Base-by-base conservation (phyloP, 1,140 invertebrate genomes). In the Heliconius melpomene region DNA sequence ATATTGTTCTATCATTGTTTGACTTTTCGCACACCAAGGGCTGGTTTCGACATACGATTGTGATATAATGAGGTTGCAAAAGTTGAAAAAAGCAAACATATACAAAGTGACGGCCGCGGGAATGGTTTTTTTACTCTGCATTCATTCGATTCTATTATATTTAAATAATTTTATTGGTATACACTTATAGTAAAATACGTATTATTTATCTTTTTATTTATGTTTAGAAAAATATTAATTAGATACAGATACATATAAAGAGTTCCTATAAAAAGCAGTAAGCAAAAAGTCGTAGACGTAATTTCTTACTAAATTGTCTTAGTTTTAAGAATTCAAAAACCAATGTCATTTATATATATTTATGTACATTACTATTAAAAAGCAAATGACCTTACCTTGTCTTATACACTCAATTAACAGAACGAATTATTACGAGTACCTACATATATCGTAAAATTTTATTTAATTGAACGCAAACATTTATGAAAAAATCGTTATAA, bases 1-100 rank as follows among this genome's bases (percentile, higher is more conserved):
- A 78, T 81, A 73, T 57, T 79, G 77, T 79, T 81, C 79, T 79
- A 79, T 77, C 75, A 84, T 84, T 84, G 83, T 84, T 80, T 75
- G 46, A 79, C 46, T 76, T 74, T 84, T 84, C 83, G 74, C 83
- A 84, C 80, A 79, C 70, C 76, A 80, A 82, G 83, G 79, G 80
- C 78, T 73, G 77, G 79, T 84, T 77, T 80, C 81, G 81, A 77
- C 79, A 83, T 40, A 75, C 81, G 60, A 82, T 84, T 82, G 83
- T 82, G 74, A 80, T 82, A 82, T 80, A 84, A 84, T 82, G 83
- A 82, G 75, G 73, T 75, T 66, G 77, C 73, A 81, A 75, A 70
- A 70, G 66, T 46, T 23, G n/a, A 71, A 70, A 76, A 77, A 76
- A 57, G 57, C 60, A 76, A 76, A 76, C n/a, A 76, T 71, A 76